phyloP scores from a whole-genome alignment of 2,888 invertebrate genomes.

The Bedellia somnulentella region DNA sequence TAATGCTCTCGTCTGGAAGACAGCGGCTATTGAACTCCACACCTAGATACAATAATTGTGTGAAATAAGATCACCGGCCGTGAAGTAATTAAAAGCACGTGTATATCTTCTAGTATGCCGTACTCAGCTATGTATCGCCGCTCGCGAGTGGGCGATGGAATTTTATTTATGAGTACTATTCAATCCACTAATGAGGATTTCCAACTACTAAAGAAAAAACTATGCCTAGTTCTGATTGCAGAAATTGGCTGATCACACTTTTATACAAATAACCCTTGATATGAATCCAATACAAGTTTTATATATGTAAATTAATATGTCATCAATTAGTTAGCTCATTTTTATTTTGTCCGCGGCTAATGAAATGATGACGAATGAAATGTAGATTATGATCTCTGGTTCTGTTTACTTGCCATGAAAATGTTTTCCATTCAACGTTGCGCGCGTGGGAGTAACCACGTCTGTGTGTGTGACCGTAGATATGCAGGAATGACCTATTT shows the following conservation, averaged over 20 bases:
- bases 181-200: constrained; percentile 25
- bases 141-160: constrained; percentile 27
- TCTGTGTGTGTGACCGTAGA: constrained; percentile 1
- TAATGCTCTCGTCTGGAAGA: no score
- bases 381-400: not conserved
- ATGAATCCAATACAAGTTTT: not conserved
- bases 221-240: constrained; percentile 1
- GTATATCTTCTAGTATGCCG: no score
- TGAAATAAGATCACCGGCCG: constrained; percentile 2
- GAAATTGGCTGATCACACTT: no score
- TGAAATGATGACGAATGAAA: not conserved
- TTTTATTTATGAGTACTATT: constrained; percentile 32
- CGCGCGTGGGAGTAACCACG: no score
- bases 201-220: constrained; percentile 18
- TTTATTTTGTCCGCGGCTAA: not conserved
- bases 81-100: constrained; percentile 5
- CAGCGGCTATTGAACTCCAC: constrained; percentile 3
- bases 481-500: constrained; percentile 4
- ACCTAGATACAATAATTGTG: not conserved
- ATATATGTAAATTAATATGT: constrained; percentile 1
- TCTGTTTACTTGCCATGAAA: constrained; percentile 1
- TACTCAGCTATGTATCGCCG: not conserved
- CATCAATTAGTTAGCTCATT: not conserved
- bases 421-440: constrained; percentile 4
- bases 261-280: not conserved